Percentiles rank a stretch among this genome's conserved stretches.
Conservation (phyloP, 2,888 invertebrate genomes). For the Osmoderma eremita region DNA sequence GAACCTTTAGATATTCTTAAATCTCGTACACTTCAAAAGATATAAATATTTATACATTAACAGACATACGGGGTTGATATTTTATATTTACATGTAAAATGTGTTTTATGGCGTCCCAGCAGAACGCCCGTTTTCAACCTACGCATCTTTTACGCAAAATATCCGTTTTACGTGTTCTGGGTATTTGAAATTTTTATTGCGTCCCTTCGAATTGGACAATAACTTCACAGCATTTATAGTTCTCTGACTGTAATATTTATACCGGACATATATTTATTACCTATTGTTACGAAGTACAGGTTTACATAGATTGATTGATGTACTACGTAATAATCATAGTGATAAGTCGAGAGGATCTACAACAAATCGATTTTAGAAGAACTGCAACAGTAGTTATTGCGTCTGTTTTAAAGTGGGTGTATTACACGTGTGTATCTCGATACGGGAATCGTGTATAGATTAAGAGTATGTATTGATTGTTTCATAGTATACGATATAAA, state of each 20-base stretch:
- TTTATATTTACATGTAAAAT: background rate
- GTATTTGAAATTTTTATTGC: conserved; percentile 27
- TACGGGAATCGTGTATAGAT: conserved; percentile 20
- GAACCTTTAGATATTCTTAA: too few relatives aligned
- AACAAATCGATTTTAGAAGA: conserved; percentile 23
- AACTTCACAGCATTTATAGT: conserved; percentile 19
- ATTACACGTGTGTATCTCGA: conserved; percentile 35
- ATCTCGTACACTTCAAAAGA: background rate
- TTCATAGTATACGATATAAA: conserved; percentile 16
- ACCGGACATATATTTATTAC: conserved; percentile 35
- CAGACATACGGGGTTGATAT: background rate
- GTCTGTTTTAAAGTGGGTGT: conserved; percentile 34
- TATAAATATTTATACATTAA: background rate
- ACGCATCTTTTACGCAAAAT: conserved; percentile 22
- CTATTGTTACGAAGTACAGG: conserved; percentile 16
- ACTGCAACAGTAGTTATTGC: conserved; percentile 7
- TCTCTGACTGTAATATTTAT: conserved; percentile 12
- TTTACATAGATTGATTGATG: conserved; percentile 30
- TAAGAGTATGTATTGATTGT: conserved; percentile 32
- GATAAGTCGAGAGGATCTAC: conserved; percentile 30
- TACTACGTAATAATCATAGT: conserved; percentile 34
- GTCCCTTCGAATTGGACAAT: conserved; percentile 8
- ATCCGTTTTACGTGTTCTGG: conserved; percentile 15
- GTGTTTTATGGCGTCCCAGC: background rate
- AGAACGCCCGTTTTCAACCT: background rate